Conservation (phyloP, 1,140 invertebrate genomes). For the Calephelis virginiensis region DNA sequence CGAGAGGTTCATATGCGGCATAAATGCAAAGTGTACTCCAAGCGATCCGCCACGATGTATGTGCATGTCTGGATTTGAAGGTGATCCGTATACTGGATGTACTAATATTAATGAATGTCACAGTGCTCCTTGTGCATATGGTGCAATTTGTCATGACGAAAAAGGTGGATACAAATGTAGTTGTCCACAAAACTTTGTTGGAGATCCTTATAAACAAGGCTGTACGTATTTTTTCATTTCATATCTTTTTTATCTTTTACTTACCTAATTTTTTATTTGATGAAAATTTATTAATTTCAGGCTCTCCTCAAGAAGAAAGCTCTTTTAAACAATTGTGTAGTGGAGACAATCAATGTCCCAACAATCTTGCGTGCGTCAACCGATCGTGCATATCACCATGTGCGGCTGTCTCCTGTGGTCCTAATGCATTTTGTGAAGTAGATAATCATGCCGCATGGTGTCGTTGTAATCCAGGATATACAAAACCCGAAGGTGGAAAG, state of each 20-base stretch:
- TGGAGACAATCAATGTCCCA: conserved; percentile 87
- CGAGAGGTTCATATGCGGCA: conserved; percentile 91
- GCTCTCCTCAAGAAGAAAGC: conserved; percentile 46
- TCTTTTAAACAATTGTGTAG: conserved; percentile 80
- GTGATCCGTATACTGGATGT: conserved; percentile 90
- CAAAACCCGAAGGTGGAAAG: conserved; percentile 85
- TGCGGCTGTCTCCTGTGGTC: conserved; percentile 86
- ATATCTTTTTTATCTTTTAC: too few relatives aligned
- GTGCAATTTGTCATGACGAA: conserved; percentile 91
- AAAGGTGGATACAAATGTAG: conserved; percentile 91
- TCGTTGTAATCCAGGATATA: conserved; percentile 89
- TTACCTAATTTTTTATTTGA: too few relatives aligned
- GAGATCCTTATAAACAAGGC: conserved; percentile 90
- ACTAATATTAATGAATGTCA: conserved; percentile 90
- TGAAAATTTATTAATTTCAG: conserved; percentile 36
- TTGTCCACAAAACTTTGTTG: conserved; percentile 88
- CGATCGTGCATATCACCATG: conserved; percentile 91
- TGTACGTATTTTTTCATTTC: conserved; percentile 79
- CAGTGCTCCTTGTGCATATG: conserved; percentile 89
- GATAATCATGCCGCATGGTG: conserved; percentile 94
- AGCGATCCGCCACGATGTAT: conserved; percentile 93
- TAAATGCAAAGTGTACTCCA: conserved; percentile 95
- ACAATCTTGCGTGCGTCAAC: conserved; percentile 86
- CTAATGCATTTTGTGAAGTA: conserved; percentile 91
- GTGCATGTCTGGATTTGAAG: conserved; percentile 90